Base-by-base conservation (phyloP, 2,888 invertebrate genomes). In the Epirrita christyi region DNA sequence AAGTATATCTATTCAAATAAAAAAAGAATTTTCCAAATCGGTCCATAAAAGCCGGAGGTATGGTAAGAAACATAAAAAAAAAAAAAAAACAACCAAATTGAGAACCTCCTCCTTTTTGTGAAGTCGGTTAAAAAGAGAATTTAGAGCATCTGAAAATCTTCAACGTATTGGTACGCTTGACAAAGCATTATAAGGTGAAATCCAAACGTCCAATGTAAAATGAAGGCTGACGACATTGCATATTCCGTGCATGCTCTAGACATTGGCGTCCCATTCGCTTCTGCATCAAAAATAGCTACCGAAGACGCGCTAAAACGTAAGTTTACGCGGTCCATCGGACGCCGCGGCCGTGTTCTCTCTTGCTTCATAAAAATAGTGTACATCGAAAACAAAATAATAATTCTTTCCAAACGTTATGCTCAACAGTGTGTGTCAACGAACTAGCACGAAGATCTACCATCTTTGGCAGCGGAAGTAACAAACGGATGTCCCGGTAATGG, bases 171-270 rank as follows among this genome's bases (percentile, higher is more conserved):
- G 29, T 29, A 7, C 38, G 27, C 2, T 21, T 4, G 2, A 21
- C 34, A 11, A n/a, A 28, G 21, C 15, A 67, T 65, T 64, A 56
- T 63, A 61, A 65, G 66, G 73, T 74, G 69, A 66, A 74, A 73
- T 69, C 72, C 64, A 60, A 64, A 69, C 71, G 67, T 65, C 62
- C 71, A 62, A 74, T 79, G 76, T 78, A 79, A 79, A 81, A 80
- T 76, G 85, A 85, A 83, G 88, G 81, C 84, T 86, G 86, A 84
- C 86, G 87, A 83, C 87, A 92, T 91, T 91, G 92, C 91, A 91
- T 92, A 92, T 92, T 92, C 91, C 85, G 73, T 89, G 88, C 91
- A 89, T 91, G 91, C 88, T 88, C 89, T 89, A 87, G 91, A 91
- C 91, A 89, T 91, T 92, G 91, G 88, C 89, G 88, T 86, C 88